Base-by-base conservation (phyloP, 2,888 invertebrate species). In the Dascillus cervinus region DNA sequence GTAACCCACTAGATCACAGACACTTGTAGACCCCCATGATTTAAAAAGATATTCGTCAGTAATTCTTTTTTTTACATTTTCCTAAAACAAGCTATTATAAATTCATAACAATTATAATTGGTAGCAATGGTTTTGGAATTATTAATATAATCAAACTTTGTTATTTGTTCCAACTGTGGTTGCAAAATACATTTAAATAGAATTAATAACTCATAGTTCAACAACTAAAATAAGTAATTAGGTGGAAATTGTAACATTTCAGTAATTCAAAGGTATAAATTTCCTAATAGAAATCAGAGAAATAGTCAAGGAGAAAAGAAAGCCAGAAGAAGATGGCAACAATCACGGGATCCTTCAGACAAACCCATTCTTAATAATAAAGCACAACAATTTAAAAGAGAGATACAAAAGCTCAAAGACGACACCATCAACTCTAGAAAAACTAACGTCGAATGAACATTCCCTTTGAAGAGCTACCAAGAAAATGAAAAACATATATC, bases 401-500 rank as follows among this genome's bases (percentile, higher is more conserved):
- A 23, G 11, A 29, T 29, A n/a, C 29, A 29, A 22, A 29, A 23
- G 17, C 11, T 29, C 9, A 29, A 22, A 29, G 9, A 29, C 8
- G 24, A 30, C 17, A 19, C 17, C n/a, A 23, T 30, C n/a, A 15
- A 3, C 11, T 8, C 19, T 30, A 22, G 10, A 29, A 23, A 12
- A 24, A 24, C 10, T 26, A 19, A 5, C 21, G 2, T 20, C 26
- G 26, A 4, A 31, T 26, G 24, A 31, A 31, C 25, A 26, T 11
- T 20, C 20, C 2, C 26, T 21, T 11, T 29, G 22, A 13, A 22
- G 12, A 24, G 30, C 19, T 12, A 30, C 30, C 19, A 31, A 30
- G 8, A 24, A 14, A 13, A 30, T 30, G n/a, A 30, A 25, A 10
- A 23, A 32, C 26, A 29, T 23, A 15, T 31, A 26, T 25, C 25